phyloP scores from a whole-genome alignment of 2,113 vertebrate genomes.

The Grammomys surdaster region DNA sequence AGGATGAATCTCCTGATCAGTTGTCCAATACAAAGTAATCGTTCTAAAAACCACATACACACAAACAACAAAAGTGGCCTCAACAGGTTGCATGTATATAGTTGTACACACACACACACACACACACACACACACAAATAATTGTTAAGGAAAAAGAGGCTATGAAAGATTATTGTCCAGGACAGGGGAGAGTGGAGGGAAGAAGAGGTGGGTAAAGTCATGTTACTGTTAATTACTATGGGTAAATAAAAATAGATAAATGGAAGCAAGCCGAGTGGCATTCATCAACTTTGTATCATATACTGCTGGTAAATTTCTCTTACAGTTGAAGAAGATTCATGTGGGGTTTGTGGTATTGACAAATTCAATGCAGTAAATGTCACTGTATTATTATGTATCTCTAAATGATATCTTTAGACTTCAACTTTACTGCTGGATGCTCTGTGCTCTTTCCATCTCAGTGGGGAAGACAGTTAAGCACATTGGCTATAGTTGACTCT shows the following conservation, averaged over 20 bases:
- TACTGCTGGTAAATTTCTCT: too few relatives aligned
- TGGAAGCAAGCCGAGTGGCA: too few relatives aligned
- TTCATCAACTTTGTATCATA: too few relatives aligned
- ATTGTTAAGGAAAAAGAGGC: neutral
- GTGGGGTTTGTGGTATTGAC: too few relatives aligned
- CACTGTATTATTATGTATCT: neutral
- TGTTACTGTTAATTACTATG: neutral
- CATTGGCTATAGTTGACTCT: neutral
- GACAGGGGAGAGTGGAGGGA: neutral
- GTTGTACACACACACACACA: neutral
- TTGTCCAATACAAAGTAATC: neutral
- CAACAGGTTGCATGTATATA: neutral
- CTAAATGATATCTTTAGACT: neutral
- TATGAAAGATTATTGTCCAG: neutral
- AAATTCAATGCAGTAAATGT: neutral
- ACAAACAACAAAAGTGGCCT: neutral
- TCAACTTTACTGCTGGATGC: slow-evolving; percentile 1
- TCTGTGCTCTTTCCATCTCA: slow-evolving; percentile 5
- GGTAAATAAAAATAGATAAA: neutral
- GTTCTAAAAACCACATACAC: neutral
- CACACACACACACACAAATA: neutral
- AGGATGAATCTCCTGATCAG: neutral
- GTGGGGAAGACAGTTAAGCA: slow-evolving; percentile 21
- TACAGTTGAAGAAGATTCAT: too few relatives aligned
- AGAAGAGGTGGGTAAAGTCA: neutral